Evolutionary conservation across 2,113 vertebrate genomes (phyloP).

Genomic region (Indicator indicator): DNA sequence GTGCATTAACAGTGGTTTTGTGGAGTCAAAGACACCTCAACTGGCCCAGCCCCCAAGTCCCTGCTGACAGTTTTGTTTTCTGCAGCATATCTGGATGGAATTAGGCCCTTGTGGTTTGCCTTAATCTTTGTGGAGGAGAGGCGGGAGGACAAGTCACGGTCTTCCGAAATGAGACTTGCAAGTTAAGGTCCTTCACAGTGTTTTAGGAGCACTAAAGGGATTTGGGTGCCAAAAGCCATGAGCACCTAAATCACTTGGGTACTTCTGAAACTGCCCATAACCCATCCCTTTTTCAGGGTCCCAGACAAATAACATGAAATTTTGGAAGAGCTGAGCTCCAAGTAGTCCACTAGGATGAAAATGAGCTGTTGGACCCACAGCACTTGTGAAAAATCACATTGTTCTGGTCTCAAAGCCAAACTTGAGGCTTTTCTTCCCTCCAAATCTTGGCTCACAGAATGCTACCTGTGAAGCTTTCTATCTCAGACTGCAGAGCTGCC

Average conservation of each 20-base stretch:
- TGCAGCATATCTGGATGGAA: not conserved
- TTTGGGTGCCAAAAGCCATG: not conserved
- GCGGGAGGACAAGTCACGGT: not conserved
- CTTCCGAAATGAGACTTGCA: not conserved
- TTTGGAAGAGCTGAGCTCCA: not conserved
- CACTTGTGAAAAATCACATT: not conserved
- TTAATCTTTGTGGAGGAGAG: not conserved
- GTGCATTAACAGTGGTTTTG: not conserved
- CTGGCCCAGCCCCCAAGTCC: not conserved
- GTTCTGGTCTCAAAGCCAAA: not conserved
- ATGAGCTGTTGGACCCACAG: not conserved
- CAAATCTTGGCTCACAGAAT: not conserved
- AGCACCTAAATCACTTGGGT: not conserved
- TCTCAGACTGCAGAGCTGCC: not conserved
- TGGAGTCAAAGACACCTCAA: not conserved
- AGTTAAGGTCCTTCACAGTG: not conserved
- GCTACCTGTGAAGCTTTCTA: not conserved
- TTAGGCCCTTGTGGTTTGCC: slow-evolving; percentile 12
- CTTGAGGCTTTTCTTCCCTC: not conserved
- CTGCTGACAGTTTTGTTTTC: not conserved
- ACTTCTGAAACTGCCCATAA: not conserved
- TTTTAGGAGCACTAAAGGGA: not conserved
- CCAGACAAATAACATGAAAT: not conserved
- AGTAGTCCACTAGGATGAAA: not conserved
- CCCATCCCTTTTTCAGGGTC: not conserved